Base-by-base conservation (phyloP, 2,797 vertebrate species). In the Tragopan temminckii region DNA sequence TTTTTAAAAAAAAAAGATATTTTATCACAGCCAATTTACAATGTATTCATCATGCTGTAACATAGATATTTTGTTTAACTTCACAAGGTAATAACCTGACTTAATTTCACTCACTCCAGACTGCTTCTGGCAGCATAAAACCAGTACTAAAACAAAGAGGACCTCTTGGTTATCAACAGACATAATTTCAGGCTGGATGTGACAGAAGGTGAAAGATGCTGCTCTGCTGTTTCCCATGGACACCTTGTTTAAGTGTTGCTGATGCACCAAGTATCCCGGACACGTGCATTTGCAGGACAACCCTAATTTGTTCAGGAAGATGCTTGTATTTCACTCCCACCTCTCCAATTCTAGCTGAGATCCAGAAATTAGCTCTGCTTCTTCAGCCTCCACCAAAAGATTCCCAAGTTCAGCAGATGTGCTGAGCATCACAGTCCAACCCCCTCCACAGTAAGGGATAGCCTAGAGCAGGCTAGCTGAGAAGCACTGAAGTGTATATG, bases 181-280 rank as follows among this genome's bases (percentile, higher is more conserved):
- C 76, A 38, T 43, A 5, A 67, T 57, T 77, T 57, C 61, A 85
- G 69, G 82, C 27, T 53, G 77, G 43, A 82, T 64, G 46, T 88
- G 88, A 88, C 61, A 89, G 64, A 63, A 80, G 64, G 53, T 64
- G 69, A 80, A 89, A 77, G 78, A 66, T 35, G 29, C 58, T 89
- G 25, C 76, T 75, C 69, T 69, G 40, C 72, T 67, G 13, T 19
- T 80, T 40, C 61, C 48, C 31, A 63, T 3, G 2, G 38, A 58
- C 31, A 72, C 50, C 57, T 27, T 76, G 55, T 13, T 83, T 69
- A 50, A 71, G n/a, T 7, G n/a, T 59, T 72, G 29, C 46, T 70
- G 72, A 74, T 74, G 66, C 57, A 31, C 53, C 53, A 46, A 69
- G 59, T 7, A 5, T 50, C 64, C 71, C 5, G 0, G 16, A 9